A percentile compares a stretch with the other conserved stretches of the same genome.
phyloP scores from a whole-genome alignment of 2,797 vertebrate species.

The Sebastes itinus region DNA sequence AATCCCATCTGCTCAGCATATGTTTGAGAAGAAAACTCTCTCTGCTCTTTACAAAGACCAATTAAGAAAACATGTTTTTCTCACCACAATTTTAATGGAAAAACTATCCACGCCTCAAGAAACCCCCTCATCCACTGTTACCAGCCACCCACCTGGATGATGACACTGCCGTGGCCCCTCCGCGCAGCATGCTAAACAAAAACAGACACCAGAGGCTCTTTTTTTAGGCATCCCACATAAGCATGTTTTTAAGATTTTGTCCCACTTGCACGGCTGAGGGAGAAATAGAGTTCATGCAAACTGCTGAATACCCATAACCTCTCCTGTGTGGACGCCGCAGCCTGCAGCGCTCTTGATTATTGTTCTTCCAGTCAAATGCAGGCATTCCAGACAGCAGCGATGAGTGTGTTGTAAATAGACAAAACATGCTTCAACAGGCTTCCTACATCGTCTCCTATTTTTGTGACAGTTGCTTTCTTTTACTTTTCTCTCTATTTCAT shows the following conservation, averaged over 20 bases:
- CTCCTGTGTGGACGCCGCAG: conserved; percentile 29
- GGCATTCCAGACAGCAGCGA: conserved; percentile 61
- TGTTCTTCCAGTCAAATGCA: conserved; percentile 55
- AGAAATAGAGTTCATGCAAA: conserved; percentile 38
- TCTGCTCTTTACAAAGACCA: conserved; percentile 45
- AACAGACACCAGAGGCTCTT: conserved; percentile 45
- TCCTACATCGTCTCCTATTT: conserved; percentile 39
- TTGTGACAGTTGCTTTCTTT: conserved; percentile 40
- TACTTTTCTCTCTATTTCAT: conserved; percentile 12
- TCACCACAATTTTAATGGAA: conserved; percentile 72
- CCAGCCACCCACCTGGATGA: conserved; percentile 72
- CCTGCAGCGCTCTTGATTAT: conserved; percentile 56
- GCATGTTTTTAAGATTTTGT: conserved; percentile 33
- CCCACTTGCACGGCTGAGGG: conserved; percentile 23
- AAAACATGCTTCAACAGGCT: conserved; percentile 64
- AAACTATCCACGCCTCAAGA: conserved; percentile 51
- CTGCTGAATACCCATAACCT: conserved; percentile 39
- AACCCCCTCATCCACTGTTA: conserved; percentile 40
- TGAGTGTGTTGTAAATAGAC: conserved; percentile 66
- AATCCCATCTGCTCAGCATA: conserved; percentile 72
- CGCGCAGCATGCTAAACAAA: conserved; percentile 39
- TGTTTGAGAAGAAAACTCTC: conserved; percentile 25
- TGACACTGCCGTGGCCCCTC: conserved; percentile 11
- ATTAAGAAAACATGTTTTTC: conserved; percentile 67
- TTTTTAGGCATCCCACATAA: conserved; percentile 35